Percentiles rank a stretch among this genome's conserved stretches.
These are phyloP conservation scores for Lagocephalus sceleratus DNA, from an alignment of 2,797 vertebrate species.

Conservation along the genomic window DNA sequence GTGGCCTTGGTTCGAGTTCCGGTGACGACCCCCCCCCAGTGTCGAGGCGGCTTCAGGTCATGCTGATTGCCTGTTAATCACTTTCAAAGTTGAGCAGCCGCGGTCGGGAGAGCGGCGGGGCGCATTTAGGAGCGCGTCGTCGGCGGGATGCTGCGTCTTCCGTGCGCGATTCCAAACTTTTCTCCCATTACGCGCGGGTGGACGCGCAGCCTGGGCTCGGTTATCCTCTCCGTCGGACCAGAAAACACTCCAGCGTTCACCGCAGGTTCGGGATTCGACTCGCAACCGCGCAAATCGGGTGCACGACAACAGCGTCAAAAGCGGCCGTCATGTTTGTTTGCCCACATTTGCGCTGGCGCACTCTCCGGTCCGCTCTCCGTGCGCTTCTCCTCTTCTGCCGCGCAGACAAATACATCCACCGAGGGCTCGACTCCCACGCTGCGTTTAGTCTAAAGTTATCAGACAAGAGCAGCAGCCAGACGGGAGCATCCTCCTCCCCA, in stretches of 20 bases:
- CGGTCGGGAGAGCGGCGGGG: background rate
- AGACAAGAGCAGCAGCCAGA: conserved; percentile 18
- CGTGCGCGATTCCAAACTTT: conserved; percentile 64
- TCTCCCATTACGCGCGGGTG: conserved; percentile 66
- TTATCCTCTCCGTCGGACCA: conserved; percentile 7
- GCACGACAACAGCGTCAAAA: conserved; percentile 13
- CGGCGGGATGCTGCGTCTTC: conserved; percentile 45
- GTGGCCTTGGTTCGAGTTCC: conserved; percentile 36
- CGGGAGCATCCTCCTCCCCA: conserved; percentile 42
- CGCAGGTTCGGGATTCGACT: background rate
- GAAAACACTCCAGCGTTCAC: background rate
- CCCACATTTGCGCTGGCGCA: conserved; percentile 27
- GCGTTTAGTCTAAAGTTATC: conserved; percentile 37
- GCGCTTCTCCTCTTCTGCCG: conserved; percentile 26
- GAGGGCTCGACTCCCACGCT: conserved; percentile 10
- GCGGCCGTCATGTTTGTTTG: conserved; percentile 43
- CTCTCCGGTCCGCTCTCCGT: conserved; percentile 38
- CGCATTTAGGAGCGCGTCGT: conserved; percentile 34
- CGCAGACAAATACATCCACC: conserved; percentile 22
- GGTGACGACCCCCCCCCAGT: conserved; percentile 2
- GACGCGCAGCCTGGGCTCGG: conserved; percentile 30
- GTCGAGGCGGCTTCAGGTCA: conserved; percentile 55
- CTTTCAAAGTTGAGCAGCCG: conserved; percentile 36
- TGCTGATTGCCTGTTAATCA: conserved; percentile 31
- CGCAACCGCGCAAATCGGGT: conserved; percentile 1